phyloP scores from a whole-genome alignment of 2,113 vertebrate species.

The Mus musculus region DNA sequence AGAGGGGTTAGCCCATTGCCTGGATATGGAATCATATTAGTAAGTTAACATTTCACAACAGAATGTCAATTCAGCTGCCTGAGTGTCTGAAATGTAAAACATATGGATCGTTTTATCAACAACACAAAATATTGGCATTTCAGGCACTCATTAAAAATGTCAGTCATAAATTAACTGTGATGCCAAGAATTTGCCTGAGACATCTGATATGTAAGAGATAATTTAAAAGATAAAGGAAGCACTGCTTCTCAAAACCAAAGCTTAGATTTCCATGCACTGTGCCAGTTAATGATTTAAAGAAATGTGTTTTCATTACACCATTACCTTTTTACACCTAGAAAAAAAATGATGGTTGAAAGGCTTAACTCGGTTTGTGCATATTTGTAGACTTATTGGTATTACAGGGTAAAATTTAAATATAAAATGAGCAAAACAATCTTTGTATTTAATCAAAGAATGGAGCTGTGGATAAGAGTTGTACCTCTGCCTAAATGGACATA shows the following conservation, averaged over 20 bases:
- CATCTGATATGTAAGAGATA: slow-evolving; percentile 79
- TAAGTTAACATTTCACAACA: slow-evolving; percentile 81
- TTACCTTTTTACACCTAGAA: background rate
- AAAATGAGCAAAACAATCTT: background rate
- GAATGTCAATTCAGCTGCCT: slow-evolving; percentile 82
- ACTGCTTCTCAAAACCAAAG: slow-evolving; percentile 46
- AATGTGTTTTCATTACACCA: background rate
- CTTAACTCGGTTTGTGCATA: background rate
- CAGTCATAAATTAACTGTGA: slow-evolving; percentile 80
- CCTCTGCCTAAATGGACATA: background rate
- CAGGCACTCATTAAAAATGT: slow-evolving; percentile 81
- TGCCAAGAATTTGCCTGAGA: slow-evolving; percentile 80
- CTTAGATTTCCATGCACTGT: slow-evolving; percentile 49
- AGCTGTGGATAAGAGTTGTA: background rate
- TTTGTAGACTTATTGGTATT: background rate
- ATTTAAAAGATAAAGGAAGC: slow-evolving; percentile 73
- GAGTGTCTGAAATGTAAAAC: slow-evolving; percentile 79
- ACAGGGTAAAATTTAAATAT: background rate
- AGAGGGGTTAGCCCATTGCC: slow-evolving; percentile 68
- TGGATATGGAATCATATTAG: slow-evolving; percentile 77
- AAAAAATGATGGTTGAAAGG: slow-evolving; percentile 40
- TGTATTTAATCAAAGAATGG: background rate
- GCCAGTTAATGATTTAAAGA: slow-evolving; percentile 38
- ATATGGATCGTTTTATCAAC: slow-evolving; percentile 83
- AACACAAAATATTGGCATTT: slow-evolving; percentile 84